A percentile compares a stretch with the other conserved stretches of the same genome.
Evolutionary conservation across 2,888 invertebrate genomes (phyloP).

Genomic region (Coleophora flavipennella): DNA sequence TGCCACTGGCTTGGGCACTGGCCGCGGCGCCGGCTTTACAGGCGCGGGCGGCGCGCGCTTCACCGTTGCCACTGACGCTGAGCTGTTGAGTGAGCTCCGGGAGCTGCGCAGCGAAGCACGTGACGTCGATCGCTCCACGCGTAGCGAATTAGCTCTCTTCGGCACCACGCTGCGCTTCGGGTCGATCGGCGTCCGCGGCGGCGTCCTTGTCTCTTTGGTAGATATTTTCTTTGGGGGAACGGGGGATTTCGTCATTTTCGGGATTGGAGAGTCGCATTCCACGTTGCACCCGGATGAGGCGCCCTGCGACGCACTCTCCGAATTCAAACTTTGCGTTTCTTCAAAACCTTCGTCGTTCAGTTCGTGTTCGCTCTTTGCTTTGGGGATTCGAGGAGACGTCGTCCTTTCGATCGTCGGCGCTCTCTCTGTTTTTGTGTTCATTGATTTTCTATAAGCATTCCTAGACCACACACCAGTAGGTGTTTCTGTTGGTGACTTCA

Average conservation of each 20-base stretch:
- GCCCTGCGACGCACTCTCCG: conserved; percentile 88
- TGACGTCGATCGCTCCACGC: conserved; percentile 84
- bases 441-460: conserved; percentile 52
- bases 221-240: conserved; percentile 63
- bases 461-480: conserved; percentile 75
- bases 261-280: conserved; percentile 71
- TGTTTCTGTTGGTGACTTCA: conserved; percentile 75
- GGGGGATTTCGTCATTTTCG: conserved; percentile 50
- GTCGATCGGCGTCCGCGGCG: conserved; percentile 45
- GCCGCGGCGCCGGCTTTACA: conserved; percentile 52
- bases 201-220: conserved; percentile 64
- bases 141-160: conserved; percentile 56
- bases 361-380: conserved; percentile 77
- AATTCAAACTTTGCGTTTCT: conserved; percentile 90
- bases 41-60: conserved; percentile 75
- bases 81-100: conserved; percentile 86
- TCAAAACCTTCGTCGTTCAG: conserved; percentile 92
- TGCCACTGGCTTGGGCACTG: conserved; percentile 54
- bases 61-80: conserved; percentile 85
- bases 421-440: conserved; percentile 38
- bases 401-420: conserved; percentile 37
- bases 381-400: conserved; percentile 61
- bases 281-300: conserved; percentile 85
- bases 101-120: conserved; percentile 86
- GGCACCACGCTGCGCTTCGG: conserved; percentile 40